Evolutionary conservation across 2,888 invertebrate genomes (phyloP).

Genomic region (Eulithis prunata): DNA sequence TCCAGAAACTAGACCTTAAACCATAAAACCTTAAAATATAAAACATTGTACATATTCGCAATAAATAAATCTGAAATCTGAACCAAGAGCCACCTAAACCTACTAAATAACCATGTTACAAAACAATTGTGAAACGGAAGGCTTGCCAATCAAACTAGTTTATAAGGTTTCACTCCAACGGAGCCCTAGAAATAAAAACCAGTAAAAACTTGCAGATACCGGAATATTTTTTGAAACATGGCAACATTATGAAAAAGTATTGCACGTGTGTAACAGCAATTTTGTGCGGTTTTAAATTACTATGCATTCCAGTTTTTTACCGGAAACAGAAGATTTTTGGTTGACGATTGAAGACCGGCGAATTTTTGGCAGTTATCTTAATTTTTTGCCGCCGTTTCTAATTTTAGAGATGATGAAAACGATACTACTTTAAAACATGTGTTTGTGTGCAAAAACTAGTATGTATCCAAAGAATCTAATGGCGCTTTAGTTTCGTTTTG

Average conservation of each 20-base stretch:
- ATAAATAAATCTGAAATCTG: too few species aligned
- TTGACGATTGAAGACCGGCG: constrained; percentile 59
- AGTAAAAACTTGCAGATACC: constrained; percentile 38
- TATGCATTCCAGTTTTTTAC: constrained; percentile 69
- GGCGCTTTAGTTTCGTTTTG: too few species aligned
- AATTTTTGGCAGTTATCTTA: constrained; percentile 53
- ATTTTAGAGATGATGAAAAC: constrained; percentile 16
- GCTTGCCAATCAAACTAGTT: background rate
- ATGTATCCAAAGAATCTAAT: too few species aligned
- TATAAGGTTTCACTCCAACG: constrained; percentile 1
- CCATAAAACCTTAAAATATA: too few species aligned
- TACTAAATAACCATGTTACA: too few species aligned
- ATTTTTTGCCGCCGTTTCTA: constrained; percentile 29
- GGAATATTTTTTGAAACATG: constrained; percentile 54
- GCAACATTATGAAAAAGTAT: constrained; percentile 61
- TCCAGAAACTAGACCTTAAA: too few species aligned
- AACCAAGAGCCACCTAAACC: too few species aligned
- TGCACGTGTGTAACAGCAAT: constrained; percentile 75
- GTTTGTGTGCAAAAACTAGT: background rate
- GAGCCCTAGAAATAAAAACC: constrained; percentile 35
- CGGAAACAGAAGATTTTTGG: constrained; percentile 77
- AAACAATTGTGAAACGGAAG: too few species aligned
- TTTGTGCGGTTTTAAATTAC: constrained; percentile 80
- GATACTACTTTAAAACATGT: constrained; percentile 10
- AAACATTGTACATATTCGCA: too few species aligned